A percentile compares a stretch with the other conserved stretches of the same genome.
These are phyloP conservation scores for Ctenoplectra terminalis DNA, from an alignment of 1,140 invertebrate genomes.

Conservation along the genomic window DNA sequence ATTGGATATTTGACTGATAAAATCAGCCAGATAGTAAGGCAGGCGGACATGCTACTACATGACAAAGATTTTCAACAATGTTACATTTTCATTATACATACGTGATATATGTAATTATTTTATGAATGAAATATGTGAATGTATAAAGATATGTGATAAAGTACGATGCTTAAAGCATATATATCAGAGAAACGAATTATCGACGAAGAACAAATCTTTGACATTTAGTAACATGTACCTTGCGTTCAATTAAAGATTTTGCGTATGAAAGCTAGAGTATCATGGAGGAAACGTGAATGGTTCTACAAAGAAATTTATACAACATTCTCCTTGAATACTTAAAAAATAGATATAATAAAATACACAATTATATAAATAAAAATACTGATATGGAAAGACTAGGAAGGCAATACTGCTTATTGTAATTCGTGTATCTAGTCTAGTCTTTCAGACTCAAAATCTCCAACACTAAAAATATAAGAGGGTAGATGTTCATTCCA, in stretches of 20 bases:
- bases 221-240: conserved; percentile 66
- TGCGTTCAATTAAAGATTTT: conserved; percentile 66
- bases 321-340: conserved; percentile 33
- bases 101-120: conserved; percentile 12
- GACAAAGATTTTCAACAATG: conserved; percentile 60
- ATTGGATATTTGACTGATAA: conserved; percentile 71
- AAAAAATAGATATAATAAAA: conserved; percentile 56
- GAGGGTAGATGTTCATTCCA: conserved; percentile 74
- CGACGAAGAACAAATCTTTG: conserved; percentile 59
- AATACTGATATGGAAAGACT: conserved; percentile 66
- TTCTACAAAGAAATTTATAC: conserved; percentile 52
- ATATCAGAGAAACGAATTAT: conserved; percentile 6
- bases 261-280: conserved; percentile 62
- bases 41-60: conserved; percentile 65
- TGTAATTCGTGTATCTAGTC: conserved; percentile 41
- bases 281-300: conserved; percentile 25
- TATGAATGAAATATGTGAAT: conserved; percentile 22
- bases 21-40: conserved; percentile 71
- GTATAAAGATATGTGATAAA: conserved; percentile 44
- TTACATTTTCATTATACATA: neutral
- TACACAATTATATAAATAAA: conserved; percentile 61
- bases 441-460: conserved; percentile 69
- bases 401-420: conserved; percentile 64
- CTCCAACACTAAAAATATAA: conserved; percentile 64
- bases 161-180: conserved; percentile 19